Evolutionary conservation across 2,797 vertebrate genomes (phyloP), one percentile per base, ranked within the genome.

Genomic region (Cynodonichthys magdalenae): DNA sequence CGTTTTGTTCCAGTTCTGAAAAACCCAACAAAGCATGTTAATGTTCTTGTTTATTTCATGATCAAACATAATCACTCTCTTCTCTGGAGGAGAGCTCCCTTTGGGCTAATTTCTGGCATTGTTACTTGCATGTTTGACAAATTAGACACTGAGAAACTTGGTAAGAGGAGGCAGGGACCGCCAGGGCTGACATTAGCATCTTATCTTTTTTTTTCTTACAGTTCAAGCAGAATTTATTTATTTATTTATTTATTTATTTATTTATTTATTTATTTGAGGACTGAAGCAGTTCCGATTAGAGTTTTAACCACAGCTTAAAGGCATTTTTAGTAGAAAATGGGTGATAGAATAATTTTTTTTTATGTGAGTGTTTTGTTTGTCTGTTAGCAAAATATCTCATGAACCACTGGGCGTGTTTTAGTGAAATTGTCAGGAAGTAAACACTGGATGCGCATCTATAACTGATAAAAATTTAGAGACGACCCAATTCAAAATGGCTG

Each of bases 31-130:
- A 92, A 89, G 89, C 83, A 83, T 86, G 90, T 71, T 90, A 89
- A 91, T 90, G 74, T 86, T 89, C 74, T 91, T 93, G 88, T 92
- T 93, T 91, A 84, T 92, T 90, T 75, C 71, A 64, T 88, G 90
- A 93, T 94, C 91, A 93, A 91, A 93, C 84, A 85, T 85, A 91
- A 89, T 91, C 79, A 79, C 82, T 77, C 65, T 81, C 83, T 82
- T 46, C 86, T 86, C 87, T 64, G 56, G 88, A 89, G 84, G 81
- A 77, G 68, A 68, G 64, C 75, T 91, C 90, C 89, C 90, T 71
- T 84, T 60, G 75, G 89, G 81, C 78, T 87, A 60, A 89, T 91
- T 90, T 87, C 83, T 88, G 74, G 82, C 71, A 80, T 88, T 91
- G 86, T 87, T 90, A 85, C 84, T 84, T 66, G 73, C 82, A 71